Evolutionary conservation across 2,888 invertebrate species (phyloP).

Genomic region (Cheilosia variabilis): DNA sequence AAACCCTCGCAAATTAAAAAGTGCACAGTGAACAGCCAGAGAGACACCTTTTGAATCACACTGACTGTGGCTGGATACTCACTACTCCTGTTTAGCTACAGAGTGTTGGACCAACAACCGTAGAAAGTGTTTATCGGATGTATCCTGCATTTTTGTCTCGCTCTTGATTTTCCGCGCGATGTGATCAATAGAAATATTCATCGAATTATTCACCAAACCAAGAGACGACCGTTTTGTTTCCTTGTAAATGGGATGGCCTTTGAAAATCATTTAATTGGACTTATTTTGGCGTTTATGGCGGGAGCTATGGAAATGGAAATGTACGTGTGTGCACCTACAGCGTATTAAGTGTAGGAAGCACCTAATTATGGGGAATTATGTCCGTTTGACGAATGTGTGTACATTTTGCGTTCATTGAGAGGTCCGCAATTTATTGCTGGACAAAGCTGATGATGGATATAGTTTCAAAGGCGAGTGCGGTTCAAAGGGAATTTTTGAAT

Average conservation of each 20-base stretch:
- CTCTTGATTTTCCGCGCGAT: slow-evolving; percentile 3
- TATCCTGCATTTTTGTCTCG: slow-evolving; percentile 6
- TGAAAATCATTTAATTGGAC: slow-evolving; percentile 1
- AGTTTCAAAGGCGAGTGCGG: slow-evolving; percentile 34
- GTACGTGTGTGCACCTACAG: background rate
- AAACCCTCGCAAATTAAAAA: slow-evolving; percentile 69
- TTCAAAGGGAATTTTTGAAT: slow-evolving; percentile 56
- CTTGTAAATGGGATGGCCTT: background rate
- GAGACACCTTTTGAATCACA: slow-evolving; percentile 27
- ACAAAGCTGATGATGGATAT: slow-evolving; percentile 43
- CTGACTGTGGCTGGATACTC: background rate
- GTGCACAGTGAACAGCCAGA: slow-evolving; percentile 41
- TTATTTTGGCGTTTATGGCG: too few relatives aligned
- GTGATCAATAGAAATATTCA: slow-evolving; percentile 44
- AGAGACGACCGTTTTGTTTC: slow-evolving; percentile 3
- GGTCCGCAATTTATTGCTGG: slow-evolving; percentile 32
- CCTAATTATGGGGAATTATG: slow-evolving; percentile 49
- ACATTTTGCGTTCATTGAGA: slow-evolving; percentile 21
- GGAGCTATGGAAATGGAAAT: background rate
- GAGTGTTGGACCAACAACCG: background rate
- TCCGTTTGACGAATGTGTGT: slow-evolving; percentile 27
- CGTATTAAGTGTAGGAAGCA: slow-evolving; percentile 25
- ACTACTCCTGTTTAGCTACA: slow-evolving; percentile 10
- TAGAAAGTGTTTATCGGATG: slow-evolving; percentile 23
- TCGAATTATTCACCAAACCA: slow-evolving; percentile 26